Evolutionary conservation across 2,797 vertebrate genomes (phyloP).

Genomic region (Scarus forsteni): DNA sequence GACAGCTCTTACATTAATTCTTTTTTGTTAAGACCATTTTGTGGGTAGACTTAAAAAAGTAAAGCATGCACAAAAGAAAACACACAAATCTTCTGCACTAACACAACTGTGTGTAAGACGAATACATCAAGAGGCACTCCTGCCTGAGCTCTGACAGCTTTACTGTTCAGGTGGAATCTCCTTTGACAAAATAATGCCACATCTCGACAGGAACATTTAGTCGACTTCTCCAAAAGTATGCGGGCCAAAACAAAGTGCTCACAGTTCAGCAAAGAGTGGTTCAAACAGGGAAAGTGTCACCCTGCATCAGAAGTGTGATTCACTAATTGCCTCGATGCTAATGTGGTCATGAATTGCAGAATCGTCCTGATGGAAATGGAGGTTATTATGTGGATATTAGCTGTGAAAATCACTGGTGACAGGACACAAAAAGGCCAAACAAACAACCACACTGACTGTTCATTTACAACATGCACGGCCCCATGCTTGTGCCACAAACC

Average conservation of each 20-base stretch:
- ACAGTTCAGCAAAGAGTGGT: conserved; percentile 16
- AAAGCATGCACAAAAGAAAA: conserved; percentile 27
- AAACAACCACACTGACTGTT: conserved; percentile 52
- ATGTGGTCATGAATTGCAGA: conserved; percentile 54
- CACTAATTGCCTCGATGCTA: conserved; percentile 44
- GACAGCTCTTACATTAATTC: conserved; percentile 5
- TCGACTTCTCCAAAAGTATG: conserved; percentile 8
- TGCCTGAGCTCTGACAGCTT: conserved; percentile 38
- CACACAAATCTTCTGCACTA: background rate
- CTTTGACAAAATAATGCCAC: conserved; percentile 32
- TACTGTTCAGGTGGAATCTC: conserved; percentile 23
- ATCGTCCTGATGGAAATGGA: conserved; percentile 52
- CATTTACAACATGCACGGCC: conserved; percentile 59
- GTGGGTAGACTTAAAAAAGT: conserved; percentile 17
- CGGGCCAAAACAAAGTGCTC: conserved; percentile 23
- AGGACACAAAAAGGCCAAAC: conserved; percentile 32
- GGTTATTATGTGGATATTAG: conserved; percentile 56
- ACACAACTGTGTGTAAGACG: background rate
- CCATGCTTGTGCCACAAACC: conserved; percentile 70
- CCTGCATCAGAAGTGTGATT: conserved; percentile 40
- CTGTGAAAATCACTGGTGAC: conserved; percentile 52
- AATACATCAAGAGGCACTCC: conserved; percentile 21
- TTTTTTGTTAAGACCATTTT: conserved; percentile 15
- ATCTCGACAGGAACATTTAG: conserved; percentile 33
- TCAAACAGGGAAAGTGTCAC: conserved; percentile 34